Evolutionary conservation across 1,140 invertebrate genomes (phyloP), one percentile per base, ranked within the genome.

Genomic region (Nymphalis io): DNA sequence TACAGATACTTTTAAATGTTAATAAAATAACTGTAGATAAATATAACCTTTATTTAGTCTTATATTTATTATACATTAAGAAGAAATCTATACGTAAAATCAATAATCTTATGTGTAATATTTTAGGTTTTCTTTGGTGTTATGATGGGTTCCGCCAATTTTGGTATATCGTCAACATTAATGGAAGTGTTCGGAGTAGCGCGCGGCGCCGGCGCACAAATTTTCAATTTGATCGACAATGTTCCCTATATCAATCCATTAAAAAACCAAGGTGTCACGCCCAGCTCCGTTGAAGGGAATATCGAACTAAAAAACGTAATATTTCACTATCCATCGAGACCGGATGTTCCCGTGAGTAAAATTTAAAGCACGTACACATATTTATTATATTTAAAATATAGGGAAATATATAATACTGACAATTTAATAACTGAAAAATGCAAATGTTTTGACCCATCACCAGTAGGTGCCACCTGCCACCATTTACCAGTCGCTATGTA

Each of bases 281-380:
- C 94, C 3, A 74, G 90, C 0, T 84, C 92, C 15, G 89, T 96
- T 20, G 93, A 89, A 8, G 97, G 97, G 0, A 94, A 95, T 69
- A 95, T 99, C 63, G 93, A 94, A 70, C 96, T 99, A 72, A 93
- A 94, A 74, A 93, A 96, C 82, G 95, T 99, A 0, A 89, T 93
- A 55, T 98, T 98, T 81, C 92, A 93, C 63, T 99, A 99, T 92
- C 98, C 98, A 13, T 95, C 96, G 0, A 92, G 98, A 67, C 93
- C 95, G 27, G 95, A 97, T 82, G 95, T 98, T 1, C 89, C 92
- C 10, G 93, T 93, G 78, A 89, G 82, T 82, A 63, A 33, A 64
- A 11, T 68, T 53, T 27, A 42, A 44, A 3, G 23, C 23, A 1
- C 23, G 5, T 27, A 27, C 1, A 23, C 4, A 23, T 27, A 27